Conservation (phyloP, 2,113 vertebrate species). For the Vombatus ursinus region DNA sequence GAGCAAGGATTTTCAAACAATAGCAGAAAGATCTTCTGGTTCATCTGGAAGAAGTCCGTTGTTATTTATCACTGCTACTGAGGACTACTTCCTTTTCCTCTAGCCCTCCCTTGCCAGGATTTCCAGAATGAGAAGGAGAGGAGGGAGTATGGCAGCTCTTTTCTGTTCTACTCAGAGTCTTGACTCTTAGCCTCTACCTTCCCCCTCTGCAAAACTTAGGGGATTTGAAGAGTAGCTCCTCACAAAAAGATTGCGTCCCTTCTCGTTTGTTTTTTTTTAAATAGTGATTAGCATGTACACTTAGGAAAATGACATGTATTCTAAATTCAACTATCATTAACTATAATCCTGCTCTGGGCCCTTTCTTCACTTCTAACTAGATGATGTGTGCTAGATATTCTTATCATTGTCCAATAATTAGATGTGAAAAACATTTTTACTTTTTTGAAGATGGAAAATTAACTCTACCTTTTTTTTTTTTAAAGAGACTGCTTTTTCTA, state of each 20-base stretch:
- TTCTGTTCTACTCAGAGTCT: neutral
- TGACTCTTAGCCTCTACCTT: neutral
- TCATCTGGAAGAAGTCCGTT: neutral
- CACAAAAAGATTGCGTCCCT: neutral
- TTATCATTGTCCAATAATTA: neutral
- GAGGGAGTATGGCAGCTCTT: neutral
- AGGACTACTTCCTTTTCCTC: neutral
- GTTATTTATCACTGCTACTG: neutral
- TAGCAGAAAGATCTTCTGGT: neutral
- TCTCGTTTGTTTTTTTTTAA: neutral
- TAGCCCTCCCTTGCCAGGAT: neutral
- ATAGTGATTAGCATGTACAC: neutral
- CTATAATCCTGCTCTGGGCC: neutral
- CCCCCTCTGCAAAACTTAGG: neutral
- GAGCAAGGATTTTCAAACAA: neutral
- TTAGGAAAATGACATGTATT: neutral
- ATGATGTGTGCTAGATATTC: neutral
- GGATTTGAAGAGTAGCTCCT: neutral
- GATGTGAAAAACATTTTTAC: neutral
- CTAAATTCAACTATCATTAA: neutral
- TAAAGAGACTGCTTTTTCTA: neutral
- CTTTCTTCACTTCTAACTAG: neutral
- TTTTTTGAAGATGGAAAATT: neutral
- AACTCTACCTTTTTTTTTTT: neutral
- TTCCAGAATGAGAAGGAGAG: neutral